phyloP scores from a whole-genome alignment of 2,113 vertebrate species.

The Percina caprodes region DNA sequence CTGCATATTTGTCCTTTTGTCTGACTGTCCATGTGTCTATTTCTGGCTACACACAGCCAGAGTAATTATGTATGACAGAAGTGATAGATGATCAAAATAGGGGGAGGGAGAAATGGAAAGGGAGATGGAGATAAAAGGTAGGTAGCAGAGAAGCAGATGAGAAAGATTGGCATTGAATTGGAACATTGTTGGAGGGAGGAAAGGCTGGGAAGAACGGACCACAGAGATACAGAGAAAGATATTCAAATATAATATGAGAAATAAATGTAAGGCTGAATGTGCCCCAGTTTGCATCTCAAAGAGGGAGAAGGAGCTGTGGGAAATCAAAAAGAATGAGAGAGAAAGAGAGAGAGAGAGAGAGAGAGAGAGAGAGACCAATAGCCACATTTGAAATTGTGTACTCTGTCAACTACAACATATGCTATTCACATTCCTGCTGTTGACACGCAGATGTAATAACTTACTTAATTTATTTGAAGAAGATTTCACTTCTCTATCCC shows the following conservation, averaged over 20 bases:
- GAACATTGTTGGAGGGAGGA: background rate
- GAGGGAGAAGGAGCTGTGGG: background rate
- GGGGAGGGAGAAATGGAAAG: background rate
- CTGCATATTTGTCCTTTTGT: conserved; percentile 4
- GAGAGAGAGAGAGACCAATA: no score
- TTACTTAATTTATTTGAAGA: background rate
- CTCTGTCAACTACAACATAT: background rate
- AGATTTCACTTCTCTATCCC: no score
- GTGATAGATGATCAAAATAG: conserved; percentile 12
- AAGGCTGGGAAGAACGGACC: background rate
- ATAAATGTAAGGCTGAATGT: conserved; percentile 13
- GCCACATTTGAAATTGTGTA: background rate
- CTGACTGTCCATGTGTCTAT: conserved; percentile 11
- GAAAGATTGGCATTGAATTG: conserved; percentile 6
- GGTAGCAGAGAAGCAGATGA: background rate
- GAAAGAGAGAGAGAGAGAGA: no score
- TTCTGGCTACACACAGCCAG: conserved; percentile 15
- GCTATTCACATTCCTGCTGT: background rate
- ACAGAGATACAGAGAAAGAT: background rate
- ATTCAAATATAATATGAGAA: conserved; percentile 11
- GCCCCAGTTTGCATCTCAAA: conserved; percentile 26
- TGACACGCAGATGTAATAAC: background rate
- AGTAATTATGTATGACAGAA: conserved; percentile 2
- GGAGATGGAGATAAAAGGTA: conserved; percentile 3
- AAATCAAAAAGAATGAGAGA: background rate